These are phyloP conservation scores for Cliona cf. orientalis DNA, from an alignment of 37 sponge, comb jelly and placozoan species.

Conservation along the genomic window DNA sequence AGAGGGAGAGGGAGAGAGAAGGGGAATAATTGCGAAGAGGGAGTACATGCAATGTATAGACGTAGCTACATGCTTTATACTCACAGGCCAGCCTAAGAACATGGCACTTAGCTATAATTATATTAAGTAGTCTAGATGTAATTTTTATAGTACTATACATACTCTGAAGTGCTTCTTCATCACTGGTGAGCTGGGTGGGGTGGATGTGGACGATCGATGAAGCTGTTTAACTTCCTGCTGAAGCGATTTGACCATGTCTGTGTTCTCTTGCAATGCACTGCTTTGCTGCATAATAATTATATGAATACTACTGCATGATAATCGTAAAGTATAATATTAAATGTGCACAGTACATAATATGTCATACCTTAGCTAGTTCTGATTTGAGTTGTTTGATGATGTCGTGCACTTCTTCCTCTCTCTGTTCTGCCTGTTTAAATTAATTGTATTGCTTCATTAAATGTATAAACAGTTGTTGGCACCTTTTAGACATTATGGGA, in stretches of 20 bases:
- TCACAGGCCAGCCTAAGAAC: neutral
- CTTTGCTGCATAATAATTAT: slow-evolving; percentile 6
- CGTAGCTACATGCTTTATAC: neutral
- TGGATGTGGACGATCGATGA: too few relatives aligned
- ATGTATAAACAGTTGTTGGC: too few relatives aligned
- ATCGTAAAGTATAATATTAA: neutral
- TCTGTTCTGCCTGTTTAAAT: slow-evolving; percentile 5
- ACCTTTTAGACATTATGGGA: too few relatives aligned
- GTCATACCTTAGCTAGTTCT: slow-evolving; percentile 5
- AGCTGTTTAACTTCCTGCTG: slow-evolving; percentile 11
- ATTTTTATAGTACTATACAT: neutral
- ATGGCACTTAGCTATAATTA: neutral
- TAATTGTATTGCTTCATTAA: too few relatives aligned
- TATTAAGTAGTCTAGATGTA: neutral
- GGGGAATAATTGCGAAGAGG: too few relatives aligned
- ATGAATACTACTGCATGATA: neutral
- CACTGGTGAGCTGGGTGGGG: neutral
- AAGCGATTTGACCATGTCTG: slow-evolving; percentile 1
- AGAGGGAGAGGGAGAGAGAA: too few relatives aligned
- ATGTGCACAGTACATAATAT: too few relatives aligned
- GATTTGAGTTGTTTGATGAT: slow-evolving; percentile 24
- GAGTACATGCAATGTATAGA: too few relatives aligned
- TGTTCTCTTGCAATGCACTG: slow-evolving; percentile 11
- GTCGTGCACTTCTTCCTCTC: slow-evolving; percentile 14
- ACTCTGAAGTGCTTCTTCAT: neutral